Base-by-base conservation (phyloP, 2,797 vertebrate species). In the Pangasius mekongensis region DNA sequence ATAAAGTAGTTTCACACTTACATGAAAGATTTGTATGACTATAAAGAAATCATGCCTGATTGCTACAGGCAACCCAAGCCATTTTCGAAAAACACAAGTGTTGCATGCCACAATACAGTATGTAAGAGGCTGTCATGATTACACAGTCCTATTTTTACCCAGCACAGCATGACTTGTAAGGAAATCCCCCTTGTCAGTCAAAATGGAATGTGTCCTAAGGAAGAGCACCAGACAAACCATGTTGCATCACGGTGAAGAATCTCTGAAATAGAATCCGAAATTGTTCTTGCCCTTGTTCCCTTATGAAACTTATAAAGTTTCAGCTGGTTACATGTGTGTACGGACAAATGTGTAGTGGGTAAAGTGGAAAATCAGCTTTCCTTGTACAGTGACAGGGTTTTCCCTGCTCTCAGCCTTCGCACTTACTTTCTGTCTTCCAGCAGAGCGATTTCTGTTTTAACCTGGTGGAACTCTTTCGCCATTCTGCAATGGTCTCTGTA, bases 401-500 rank as follows among this genome's bases (percentile, higher is more conserved):
- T 78, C 1, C 56, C 47, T 64, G 27, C 54, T 74, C 14, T 56
- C 18, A 74, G 62, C 36, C 36, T 66, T 49, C 54, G 43, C 4
- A 94, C 97, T 98, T 93, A 99, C 98, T 97, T 99, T 94, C 96
- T 96, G 89, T 98, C 97, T 94, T 99, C 97, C 22, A 99, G 96
- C 56, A 96, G 93, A 49, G 97, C 94, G 7, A 99, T 99, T 93
- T 99, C 98, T 30, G 96, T 97, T 93, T 98, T 98, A 93, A 98
- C 98, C 89, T 99, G 97, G 93, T 97, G 97, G 92, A 98, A 99
- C 85, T 99, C 98, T 92, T 97, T 97, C 30, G 98, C 98, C 96
- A 98, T 98, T 94, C 97, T 98, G 95, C 98, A 99, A 95, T 99
- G 98, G 86, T 99, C 97, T 93, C 95, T 97, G 95, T 98, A 98